Percentiles rank a stretch among this genome's conserved stretches.
phyloP scores from a whole-genome alignment of 1,140 invertebrate genomes.

The Brachionus plicatilis region DNA sequence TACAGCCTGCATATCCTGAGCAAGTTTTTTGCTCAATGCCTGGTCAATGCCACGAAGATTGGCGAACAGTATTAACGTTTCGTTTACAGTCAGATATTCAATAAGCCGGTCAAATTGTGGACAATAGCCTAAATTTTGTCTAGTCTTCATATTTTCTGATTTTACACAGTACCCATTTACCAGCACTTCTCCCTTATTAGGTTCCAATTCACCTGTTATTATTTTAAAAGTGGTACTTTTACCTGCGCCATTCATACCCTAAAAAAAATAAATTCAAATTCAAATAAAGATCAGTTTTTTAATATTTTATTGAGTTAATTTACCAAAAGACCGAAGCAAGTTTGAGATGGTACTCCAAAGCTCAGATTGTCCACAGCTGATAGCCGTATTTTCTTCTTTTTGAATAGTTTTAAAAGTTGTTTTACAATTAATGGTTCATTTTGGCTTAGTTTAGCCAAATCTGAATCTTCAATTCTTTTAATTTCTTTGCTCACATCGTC shows the following conservation, averaged over 20 bases:
- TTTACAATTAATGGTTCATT: slow-evolving; percentile 14
- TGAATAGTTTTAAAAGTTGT: not conserved
- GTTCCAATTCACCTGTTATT: slow-evolving; percentile 61
- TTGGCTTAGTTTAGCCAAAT: not conserved
- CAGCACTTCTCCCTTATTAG: slow-evolving; percentile 53
- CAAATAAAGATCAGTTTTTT: not conserved
- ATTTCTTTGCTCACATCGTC: slow-evolving; percentile 25
- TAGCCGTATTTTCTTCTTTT: not conserved
- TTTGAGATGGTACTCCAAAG: not conserved
- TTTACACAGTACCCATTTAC: slow-evolving; percentile 48
- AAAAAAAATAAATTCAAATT: not conserved
- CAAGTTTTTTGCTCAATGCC: slow-evolving; percentile 47
- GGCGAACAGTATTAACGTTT: slow-evolving; percentile 32
- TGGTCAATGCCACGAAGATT: slow-evolving; percentile 42
- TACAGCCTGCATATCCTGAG: slow-evolving; percentile 27
- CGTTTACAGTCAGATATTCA: slow-evolving; percentile 49
- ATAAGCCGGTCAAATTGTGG: slow-evolving; percentile 60
- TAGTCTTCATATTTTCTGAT: slow-evolving; percentile 50
- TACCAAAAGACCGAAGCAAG: slow-evolving; percentile 39
- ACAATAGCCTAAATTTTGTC: slow-evolving; percentile 54
- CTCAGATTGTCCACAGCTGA: slow-evolving; percentile 31
- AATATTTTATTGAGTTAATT: not conserved
- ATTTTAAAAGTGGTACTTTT: slow-evolving; percentile 43
- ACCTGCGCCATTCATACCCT: slow-evolving; percentile 44
- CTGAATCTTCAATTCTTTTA: slow-evolving; percentile 4